These are phyloP conservation scores for Rhingia campestris DNA, from an alignment of 2,888 invertebrate species.

Conservation along the genomic window DNA sequence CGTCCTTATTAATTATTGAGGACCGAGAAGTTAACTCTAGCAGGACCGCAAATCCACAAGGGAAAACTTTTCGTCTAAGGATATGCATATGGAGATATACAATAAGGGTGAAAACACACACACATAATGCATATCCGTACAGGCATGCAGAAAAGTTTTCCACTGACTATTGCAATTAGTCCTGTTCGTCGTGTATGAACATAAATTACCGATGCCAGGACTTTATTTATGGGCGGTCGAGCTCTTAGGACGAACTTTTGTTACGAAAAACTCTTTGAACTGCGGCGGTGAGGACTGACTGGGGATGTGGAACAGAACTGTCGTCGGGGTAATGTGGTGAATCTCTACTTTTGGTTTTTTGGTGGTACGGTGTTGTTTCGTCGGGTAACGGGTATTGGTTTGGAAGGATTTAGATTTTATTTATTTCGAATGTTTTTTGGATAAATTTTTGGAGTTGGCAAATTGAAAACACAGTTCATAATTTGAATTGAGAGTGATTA, in stretches of 20 bases:
- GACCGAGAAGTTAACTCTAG: slow-evolving; percentile 60
- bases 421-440: not conserved
- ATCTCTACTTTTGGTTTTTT: slow-evolving; percentile 28
- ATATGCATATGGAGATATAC: slow-evolving; percentile 22
- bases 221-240: slow-evolving; percentile 74
- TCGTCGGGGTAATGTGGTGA: slow-evolving; percentile 41
- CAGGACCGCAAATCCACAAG: slow-evolving; percentile 67
- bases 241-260: slow-evolving; percentile 70
- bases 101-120: slow-evolving; percentile 1
- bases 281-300: not conserved
- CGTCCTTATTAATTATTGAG: slow-evolving; percentile 68
- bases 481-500: too few species aligned
- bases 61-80: slow-evolving; percentile 61
- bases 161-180: slow-evolving; percentile 76
- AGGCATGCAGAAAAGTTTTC: slow-evolving; percentile 75
- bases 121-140: slow-evolving; percentile 61
- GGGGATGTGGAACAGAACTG: not conserved
- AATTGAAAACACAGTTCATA: too few species aligned
- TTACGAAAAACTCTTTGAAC: slow-evolving; percentile 32
- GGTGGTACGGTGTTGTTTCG: slow-evolving; percentile 22
- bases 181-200: slow-evolving; percentile 75
- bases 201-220: slow-evolving; percentile 75
- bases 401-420: slow-evolving; percentile 6
- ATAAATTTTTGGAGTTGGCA: not conserved
- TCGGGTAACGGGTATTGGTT: not conserved